Conservation (phyloP, 2,888 invertebrate species). For the Saturnia japonica region DNA sequence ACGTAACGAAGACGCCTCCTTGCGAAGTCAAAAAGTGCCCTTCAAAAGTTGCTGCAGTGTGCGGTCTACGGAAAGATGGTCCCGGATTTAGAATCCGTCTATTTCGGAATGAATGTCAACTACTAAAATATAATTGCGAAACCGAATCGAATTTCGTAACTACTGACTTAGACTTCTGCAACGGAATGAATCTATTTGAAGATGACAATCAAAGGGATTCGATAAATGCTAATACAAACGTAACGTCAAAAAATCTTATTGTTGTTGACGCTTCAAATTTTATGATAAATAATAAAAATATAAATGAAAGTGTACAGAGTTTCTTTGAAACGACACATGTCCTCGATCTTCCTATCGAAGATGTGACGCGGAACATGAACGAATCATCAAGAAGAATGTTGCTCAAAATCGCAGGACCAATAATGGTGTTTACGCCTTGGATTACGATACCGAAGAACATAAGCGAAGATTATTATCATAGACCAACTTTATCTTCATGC, state of each 20-base stretch:
- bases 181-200: constrained; percentile 29
- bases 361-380: constrained; percentile 40
- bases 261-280: constrained; percentile 52
- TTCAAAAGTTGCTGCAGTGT: constrained; percentile 37
- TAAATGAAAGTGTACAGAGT: constrained; percentile 58
- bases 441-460: constrained; percentile 51
- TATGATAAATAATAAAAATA: constrained; percentile 38
- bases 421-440: constrained; percentile 58
- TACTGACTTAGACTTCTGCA: constrained; percentile 56
- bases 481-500: constrained; percentile 58
- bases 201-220: constrained; percentile 18
- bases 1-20: constrained; percentile 4
- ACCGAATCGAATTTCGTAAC: constrained; percentile 40
- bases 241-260: constrained; percentile 29
- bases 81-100: constrained; percentile 53
- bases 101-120: constrained; percentile 54
- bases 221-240: background rate
- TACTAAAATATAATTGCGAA: constrained; percentile 55
- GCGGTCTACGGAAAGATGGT: constrained; percentile 55
- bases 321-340: constrained; percentile 68
- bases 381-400: constrained; percentile 48
- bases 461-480: constrained; percentile 46
- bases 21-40: background rate
- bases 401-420: constrained; percentile 51
- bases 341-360: constrained; percentile 54